Evolutionary conservation across 2,113 vertebrate species (phyloP), one percentile per base, ranked within the genome.

Genomic region (Dipodomys spectabilis): DNA sequence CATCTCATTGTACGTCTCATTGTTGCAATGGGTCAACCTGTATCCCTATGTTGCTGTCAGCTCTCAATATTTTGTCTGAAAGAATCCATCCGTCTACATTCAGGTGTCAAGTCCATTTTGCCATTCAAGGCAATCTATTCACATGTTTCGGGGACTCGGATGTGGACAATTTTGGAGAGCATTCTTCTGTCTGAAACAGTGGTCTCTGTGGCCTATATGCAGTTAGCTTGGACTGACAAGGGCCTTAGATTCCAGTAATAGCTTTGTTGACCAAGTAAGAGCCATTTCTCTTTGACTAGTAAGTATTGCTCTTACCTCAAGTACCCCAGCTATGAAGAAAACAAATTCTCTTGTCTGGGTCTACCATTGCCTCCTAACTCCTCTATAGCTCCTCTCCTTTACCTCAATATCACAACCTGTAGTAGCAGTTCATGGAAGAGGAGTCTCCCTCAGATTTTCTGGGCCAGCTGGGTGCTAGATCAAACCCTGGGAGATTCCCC

Each of bases 351-450:
- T n/a, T 45, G 20, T 27, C 5, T 45, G 5, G 9, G 90, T 39
- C 9, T 35, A 71, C 28, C 25, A 19, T 13, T 20, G 12, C 27
- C 1, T 8, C 16, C 2, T 2, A 22, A 2, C 4, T 20, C 16
- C 11, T 16, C 25, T 39, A 23, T 11, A 67, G 39, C 18, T 27
- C 28, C 27, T 19, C 27, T 39, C 16, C 11, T 60, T n/a, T 15
- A 3, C 49, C 86, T 69, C 71, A 25, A 6, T 15, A 30, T 7
- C 65, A 62, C 2, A 6, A 9, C 72, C 53, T 64, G 27, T n/a
- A 75, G 28, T 2, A 69, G 60, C 32, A 77, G 77, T 39, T 73
- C 45, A 9, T 2, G 22, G 60, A 68, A 67, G 4, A 75, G 4
- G 28, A 11, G 16, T 9, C 35, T 22, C 45, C 39, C 22, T n/a